These are phyloP conservation scores for Falco berigora DNA, from an alignment of 2,797 vertebrate genomes.

Conservation along the genomic window DNA sequence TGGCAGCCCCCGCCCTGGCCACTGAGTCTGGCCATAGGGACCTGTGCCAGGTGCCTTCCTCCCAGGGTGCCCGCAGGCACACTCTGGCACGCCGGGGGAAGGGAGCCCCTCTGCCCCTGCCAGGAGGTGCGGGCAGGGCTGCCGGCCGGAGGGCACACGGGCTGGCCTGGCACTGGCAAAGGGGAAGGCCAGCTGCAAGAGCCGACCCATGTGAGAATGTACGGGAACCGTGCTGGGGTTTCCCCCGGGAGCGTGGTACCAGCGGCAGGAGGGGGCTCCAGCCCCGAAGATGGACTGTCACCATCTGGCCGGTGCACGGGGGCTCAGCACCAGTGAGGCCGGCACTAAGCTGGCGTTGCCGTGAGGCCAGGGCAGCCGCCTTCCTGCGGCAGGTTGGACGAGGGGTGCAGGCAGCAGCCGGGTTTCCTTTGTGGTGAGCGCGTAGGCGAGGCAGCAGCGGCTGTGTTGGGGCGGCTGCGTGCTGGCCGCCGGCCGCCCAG, in stretches of 20 bases:
- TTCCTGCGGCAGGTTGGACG: not conserved
- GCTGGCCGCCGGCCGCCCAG: not conserved
- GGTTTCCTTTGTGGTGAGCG: conserved; percentile 35
- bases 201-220: accelerated
- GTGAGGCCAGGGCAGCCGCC: not conserved
- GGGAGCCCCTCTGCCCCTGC: not conserved
- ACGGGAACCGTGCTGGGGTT: accelerated
- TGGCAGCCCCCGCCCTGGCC: not conserved
- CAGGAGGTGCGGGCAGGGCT: not conserved
- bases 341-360: accelerated
- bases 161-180: not conserved
- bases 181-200: not conserved
- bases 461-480: not conserved
- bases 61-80: not conserved
- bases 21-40: not conserved
- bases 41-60: accelerated
- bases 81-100: not conserved
- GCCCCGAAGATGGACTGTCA: accelerated
- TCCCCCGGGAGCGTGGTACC: not conserved
- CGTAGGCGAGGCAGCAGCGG: not conserved
- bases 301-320: accelerated
- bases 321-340: accelerated
- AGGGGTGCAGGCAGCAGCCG: not conserved
- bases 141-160: not conserved
- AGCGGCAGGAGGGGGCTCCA: not conserved